Conservation (phyloP, 2,888 invertebrate species). For the Archaeoteleia sp. region DNA sequence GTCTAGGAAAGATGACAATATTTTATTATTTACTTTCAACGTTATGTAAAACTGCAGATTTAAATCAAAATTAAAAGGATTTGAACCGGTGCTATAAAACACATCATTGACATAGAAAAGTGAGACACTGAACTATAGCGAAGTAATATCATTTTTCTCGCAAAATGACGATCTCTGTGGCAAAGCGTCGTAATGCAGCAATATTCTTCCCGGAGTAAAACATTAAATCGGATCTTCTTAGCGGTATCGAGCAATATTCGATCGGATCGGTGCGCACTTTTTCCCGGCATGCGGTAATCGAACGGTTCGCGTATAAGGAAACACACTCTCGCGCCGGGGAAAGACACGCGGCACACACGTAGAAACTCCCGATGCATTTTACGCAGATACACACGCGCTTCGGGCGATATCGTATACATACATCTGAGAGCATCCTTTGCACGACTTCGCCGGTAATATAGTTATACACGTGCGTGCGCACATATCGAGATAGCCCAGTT, state of each 20-base stretch:
- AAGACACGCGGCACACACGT: slow-evolving; percentile 15
- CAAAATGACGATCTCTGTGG: too few species aligned
- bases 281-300: slow-evolving; percentile 9
- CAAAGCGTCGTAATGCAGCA: slow-evolving; percentile 27
- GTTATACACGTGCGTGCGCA: slow-evolving; percentile 17
- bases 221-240: slow-evolving; percentile 26
- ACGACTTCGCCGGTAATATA: slow-evolving; percentile 18
- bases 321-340: slow-evolving; percentile 9
- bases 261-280: slow-evolving; percentile 31
- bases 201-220: slow-evolving; percentile 9
- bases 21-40: too few species aligned
- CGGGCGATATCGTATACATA: slow-evolving; percentile 13
- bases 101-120: too few species aligned
- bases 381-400: slow-evolving; percentile 21
- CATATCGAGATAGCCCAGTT: slow-evolving; percentile 55
- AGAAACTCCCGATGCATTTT: slow-evolving; percentile 10
- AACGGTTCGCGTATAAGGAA: slow-evolving; percentile 24
- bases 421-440: slow-evolving; percentile 32
- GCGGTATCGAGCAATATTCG: slow-evolving; percentile 43
- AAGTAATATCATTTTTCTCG: too few species aligned
- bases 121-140: too few species aligned
- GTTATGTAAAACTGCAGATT: too few species aligned
- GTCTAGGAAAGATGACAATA: too few species aligned
- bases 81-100: too few species aligned
- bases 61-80: too few species aligned